Conservation (phyloP, 2,113 vertebrate species). For the Trachemys scripta region DNA sequence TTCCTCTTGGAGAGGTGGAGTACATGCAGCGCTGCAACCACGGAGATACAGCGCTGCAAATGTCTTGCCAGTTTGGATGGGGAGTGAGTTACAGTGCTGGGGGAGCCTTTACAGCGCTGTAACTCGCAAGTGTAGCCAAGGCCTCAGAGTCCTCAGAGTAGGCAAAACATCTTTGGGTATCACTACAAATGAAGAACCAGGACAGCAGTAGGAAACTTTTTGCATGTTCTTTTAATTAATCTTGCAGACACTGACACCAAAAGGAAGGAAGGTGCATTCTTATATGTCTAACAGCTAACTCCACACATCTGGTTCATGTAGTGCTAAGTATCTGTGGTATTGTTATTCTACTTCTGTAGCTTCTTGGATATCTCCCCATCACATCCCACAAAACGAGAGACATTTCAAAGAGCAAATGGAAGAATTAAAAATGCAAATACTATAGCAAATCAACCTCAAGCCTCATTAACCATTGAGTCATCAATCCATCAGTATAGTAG, state of each 20-base stretch:
- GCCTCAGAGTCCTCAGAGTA: not conserved
- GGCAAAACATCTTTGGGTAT: not conserved
- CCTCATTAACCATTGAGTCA: not conserved
- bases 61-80: too few species aligned
- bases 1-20: too few species aligned
- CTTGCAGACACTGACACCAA: not conserved
- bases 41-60: too few species aligned
- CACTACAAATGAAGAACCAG: not conserved
- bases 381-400: not conserved
- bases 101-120: too few species aligned
- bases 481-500: not conserved
- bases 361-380: not conserved
- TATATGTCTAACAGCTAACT: not conserved
- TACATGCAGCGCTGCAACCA: too few species aligned
- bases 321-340: not conserved
- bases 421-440: not conserved
- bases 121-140: too few species aligned
- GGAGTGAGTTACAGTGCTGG: too few species aligned
- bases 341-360: not conserved
- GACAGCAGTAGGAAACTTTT: not conserved
- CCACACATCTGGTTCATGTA: not conserved
- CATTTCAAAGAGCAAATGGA: not conserved
- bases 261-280: not conserved
- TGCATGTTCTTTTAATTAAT: not conserved
- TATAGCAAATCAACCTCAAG: not conserved